Percentiles rank a stretch among this genome's conserved stretches.
Evolutionary conservation across 2,888 invertebrate genomes (phyloP).

Genomic region (Cremastinae sp.): DNA sequence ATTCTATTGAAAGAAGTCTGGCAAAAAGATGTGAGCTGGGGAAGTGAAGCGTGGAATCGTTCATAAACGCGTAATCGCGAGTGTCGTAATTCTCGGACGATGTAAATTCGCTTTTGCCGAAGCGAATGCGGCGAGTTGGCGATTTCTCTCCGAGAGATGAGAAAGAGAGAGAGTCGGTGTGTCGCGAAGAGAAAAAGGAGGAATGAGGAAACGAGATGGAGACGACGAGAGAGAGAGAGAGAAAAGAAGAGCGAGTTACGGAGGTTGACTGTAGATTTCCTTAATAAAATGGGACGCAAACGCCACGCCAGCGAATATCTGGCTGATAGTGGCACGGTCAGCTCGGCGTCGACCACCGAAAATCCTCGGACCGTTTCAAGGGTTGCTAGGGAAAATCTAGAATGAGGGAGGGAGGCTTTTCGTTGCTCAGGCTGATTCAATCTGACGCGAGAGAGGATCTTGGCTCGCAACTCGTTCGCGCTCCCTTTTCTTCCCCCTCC

Average conservation of each 20-base stretch:
- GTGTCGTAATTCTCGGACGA: slow-evolving; percentile 60
- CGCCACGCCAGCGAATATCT: slow-evolving; percentile 79
- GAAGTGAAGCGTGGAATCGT: neutral
- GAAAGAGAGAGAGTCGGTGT: neutral
- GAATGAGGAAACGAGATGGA: slow-evolving; percentile 8
- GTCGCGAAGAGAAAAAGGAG: neutral
- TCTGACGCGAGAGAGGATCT: slow-evolving; percentile 69
- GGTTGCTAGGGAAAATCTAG: slow-evolving; percentile 71
- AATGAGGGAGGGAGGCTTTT: slow-evolving; percentile 65
- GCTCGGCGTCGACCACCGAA: slow-evolving; percentile 74
- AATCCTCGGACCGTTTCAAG: slow-evolving; percentile 67
- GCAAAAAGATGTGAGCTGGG: neutral
- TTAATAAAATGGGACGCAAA: slow-evolving; percentile 79
- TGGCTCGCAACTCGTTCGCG: slow-evolving; percentile 40
- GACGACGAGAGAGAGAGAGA: slow-evolving; percentile 19
- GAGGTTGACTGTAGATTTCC: slow-evolving; percentile 73
- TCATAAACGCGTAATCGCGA: slow-evolving; percentile 41
- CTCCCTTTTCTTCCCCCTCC: slow-evolving; percentile 12
- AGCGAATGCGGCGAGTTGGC: slow-evolving; percentile 5
- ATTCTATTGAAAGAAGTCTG: too few relatives aligned
- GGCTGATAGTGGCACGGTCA: slow-evolving; percentile 78
- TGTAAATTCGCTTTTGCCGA: slow-evolving; percentile 18
- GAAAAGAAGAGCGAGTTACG: slow-evolving; percentile 39
- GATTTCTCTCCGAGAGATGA: slow-evolving; percentile 13
- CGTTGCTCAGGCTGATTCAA: slow-evolving; percentile 79